Evolutionary conservation across 2,797 vertebrate species (phyloP), one percentile per base, ranked within the genome.

Genomic region (Enteromius radiatus): DNA sequence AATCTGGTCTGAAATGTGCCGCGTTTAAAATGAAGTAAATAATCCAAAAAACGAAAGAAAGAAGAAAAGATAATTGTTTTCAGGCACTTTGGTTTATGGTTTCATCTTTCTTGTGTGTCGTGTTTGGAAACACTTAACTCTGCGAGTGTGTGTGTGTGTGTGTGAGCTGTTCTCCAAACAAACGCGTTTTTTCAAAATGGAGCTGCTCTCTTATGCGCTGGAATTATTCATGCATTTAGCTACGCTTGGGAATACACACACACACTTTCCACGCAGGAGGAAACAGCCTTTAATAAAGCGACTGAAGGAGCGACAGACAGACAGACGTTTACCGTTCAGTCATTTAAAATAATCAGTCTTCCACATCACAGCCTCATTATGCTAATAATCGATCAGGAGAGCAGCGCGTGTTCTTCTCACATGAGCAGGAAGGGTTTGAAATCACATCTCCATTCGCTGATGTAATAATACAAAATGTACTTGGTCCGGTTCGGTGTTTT

Each of bases 161-260:
- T 33, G 49, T 26, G 54, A 43, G 54, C 23, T 61, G 54, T 61
- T 43, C 68, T 79, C 59, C 28, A 74, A 64, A 80, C 28, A n/a
- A 43, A 67, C 38, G 3, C 28, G 47, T 76, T 76, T 45, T 45
- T 47, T 82, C 33, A 61, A 83, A 83, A 80, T 77, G 14, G 47
- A 64, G 45, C 67, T 69, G 52, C 36, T 54, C 71, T 54, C 54
- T 70, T 38, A 68, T 33, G 45, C 59, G 54, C 70, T 59, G 81
- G 43, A 86, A 83, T 83, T 83, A 82, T 83, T 80, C 67, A 86
- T 83, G 70, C 70, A 52, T 76, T 82, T 76, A 61, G 69, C 43
- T 41, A 71, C 41, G 38, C 78, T 33, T 73, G 28, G 45, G 56
- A 59, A 79, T 19, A 61, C 77, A 68, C 47, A 49, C 28, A 68